Conservation (phyloP, 1,140 invertebrate species). For the Leptopilina boulardi region DNA sequence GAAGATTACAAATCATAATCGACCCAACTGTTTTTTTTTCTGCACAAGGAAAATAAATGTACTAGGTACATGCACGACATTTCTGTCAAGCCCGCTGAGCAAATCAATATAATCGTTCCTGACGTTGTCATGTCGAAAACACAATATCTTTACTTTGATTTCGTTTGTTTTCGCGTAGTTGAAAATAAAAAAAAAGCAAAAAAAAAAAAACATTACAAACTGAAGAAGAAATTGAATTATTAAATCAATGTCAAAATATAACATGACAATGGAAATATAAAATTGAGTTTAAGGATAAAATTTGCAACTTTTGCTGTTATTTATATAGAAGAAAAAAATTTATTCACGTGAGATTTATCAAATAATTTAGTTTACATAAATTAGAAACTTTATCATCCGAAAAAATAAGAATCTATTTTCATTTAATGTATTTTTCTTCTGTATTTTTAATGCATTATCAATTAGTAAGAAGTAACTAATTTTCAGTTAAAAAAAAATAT, state of each 20-base stretch:
- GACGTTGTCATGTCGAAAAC: slow-evolving; percentile 28
- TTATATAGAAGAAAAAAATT: no score
- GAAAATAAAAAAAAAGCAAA: neutral
- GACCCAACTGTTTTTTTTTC: slow-evolving; percentile 23
- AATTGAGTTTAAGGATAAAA: no score
- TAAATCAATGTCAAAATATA: neutral
- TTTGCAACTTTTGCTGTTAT: no score
- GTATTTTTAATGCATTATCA: no score
- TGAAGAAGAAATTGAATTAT: neutral
- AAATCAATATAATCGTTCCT: slow-evolving; percentile 28
- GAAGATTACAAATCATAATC: slow-evolving; percentile 28
- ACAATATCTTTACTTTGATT: slow-evolving; percentile 27
- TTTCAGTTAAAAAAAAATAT: no score
- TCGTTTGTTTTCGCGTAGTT: neutral
- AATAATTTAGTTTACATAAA: no score
- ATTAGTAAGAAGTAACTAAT: no score
- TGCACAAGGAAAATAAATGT: slow-evolving; percentile 13
- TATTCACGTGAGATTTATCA: no score
- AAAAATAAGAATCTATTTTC: no score
- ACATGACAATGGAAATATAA: no score
- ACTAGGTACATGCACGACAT: slow-evolving; percentile 21
- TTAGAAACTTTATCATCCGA: no score
- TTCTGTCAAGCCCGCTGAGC: slow-evolving; percentile 20
- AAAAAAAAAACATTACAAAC: neutral
- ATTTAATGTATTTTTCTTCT: no score